Evolutionary conservation across 2,888 invertebrate genomes (phyloP).

Genomic region (Palloptera scutellata): DNA sequence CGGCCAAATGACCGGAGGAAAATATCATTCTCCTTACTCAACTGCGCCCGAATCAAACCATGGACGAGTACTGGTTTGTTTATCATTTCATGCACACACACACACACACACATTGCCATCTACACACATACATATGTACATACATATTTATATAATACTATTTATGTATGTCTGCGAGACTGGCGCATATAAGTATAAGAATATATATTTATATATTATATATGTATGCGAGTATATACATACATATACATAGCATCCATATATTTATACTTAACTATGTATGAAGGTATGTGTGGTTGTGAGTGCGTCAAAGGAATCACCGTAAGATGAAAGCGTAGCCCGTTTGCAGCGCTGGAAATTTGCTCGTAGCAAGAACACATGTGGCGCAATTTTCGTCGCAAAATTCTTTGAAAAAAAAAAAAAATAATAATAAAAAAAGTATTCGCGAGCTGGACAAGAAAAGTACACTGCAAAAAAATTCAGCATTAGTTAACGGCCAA

Average conservation of each 20-base stretch:
- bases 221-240: not conserved
- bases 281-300: slow-evolving; percentile 6
- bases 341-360: slow-evolving; percentile 55
- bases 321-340: slow-evolving; percentile 55
- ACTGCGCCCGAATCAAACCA: not conserved
- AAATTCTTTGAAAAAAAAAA: slow-evolving; percentile 15
- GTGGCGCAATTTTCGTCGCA: slow-evolving; percentile 57
- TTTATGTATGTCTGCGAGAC: too few relatives aligned
- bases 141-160: slow-evolving; percentile 16
- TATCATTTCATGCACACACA: slow-evolving; percentile 1
- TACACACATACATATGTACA: slow-evolving; percentile 14
- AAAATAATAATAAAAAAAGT: slow-evolving; percentile 23
- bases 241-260: slow-evolving; percentile 10
- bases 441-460: slow-evolving; percentile 54
- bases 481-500: too few relatives aligned
- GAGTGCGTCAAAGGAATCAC: slow-evolving; percentile 48
- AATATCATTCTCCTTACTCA: not conserved
- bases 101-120: not conserved
- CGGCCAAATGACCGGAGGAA: slow-evolving; percentile 25
- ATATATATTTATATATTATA: slow-evolving; percentile 18
- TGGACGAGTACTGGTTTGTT: not conserved
- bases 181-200: slow-evolving; percentile 9
- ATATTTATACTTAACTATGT: slow-evolving; percentile 2
- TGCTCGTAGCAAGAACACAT: slow-evolving; percentile 58
- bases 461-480: not conserved